These are phyloP conservation scores for Caradrina clavipalpis DNA, from an alignment of 2,888 invertebrate genomes.

Conservation along the genomic window DNA sequence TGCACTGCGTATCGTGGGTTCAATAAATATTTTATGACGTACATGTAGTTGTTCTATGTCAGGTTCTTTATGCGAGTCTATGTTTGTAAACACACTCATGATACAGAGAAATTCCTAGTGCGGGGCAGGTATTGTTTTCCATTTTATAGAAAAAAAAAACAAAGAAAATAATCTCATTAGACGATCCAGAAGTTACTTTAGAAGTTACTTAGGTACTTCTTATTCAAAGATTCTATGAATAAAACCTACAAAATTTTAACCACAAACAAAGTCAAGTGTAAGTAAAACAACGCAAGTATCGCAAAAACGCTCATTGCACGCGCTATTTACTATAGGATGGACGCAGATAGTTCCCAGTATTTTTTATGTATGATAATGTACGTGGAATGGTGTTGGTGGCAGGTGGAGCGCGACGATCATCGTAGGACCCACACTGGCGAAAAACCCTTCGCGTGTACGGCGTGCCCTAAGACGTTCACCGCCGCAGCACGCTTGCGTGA, in stretches of 20 bases:
- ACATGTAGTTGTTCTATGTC: too few species aligned
- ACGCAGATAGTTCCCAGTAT: slow-evolving; percentile 70
- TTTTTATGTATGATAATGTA: slow-evolving; percentile 70
- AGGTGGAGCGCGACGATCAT: slow-evolving; percentile 90
- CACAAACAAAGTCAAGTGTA: slow-evolving; percentile 32
- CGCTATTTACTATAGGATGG: slow-evolving; percentile 65
- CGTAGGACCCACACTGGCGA: slow-evolving; percentile 89
- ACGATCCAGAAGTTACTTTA: background rate
- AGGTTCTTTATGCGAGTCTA: too few species aligned
- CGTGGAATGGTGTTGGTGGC: slow-evolving; percentile 71
- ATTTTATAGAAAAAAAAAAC: too few species aligned
- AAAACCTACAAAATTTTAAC: slow-evolving; percentile 27
- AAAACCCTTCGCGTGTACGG: slow-evolving; percentile 87
- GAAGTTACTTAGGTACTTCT: background rate
- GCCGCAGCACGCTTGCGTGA: slow-evolving; percentile 89
- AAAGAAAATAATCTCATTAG: background rate
- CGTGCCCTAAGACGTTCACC: slow-evolving; percentile 89
- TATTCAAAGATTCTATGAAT: background rate
- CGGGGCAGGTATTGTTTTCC: too few species aligned
- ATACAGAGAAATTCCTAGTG: too few species aligned
- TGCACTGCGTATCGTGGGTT: too few species aligned
- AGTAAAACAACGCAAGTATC: slow-evolving; percentile 32
- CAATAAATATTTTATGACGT: too few species aligned
- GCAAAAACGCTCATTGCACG: slow-evolving; percentile 65
- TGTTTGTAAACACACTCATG: too few species aligned